These are phyloP conservation scores for Apostichopus parvimensis DNA, from an alignment of 35 echinoderm and acorn worm genomes.

Conservation along the genomic window DNA sequence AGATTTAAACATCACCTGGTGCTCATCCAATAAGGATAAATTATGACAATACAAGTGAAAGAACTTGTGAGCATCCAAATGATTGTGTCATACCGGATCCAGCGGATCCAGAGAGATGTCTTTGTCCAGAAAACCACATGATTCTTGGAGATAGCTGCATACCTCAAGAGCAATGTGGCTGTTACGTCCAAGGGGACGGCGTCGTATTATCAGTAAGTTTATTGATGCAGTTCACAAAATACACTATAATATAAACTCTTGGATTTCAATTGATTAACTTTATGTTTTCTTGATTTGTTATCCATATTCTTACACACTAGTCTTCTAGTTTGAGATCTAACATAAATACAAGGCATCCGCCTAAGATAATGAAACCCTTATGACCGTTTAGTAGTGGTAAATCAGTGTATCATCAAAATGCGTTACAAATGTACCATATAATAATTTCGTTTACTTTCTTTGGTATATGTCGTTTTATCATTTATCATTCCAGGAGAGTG, in stretches of 20 bases:
- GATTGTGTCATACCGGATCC: not conserved
- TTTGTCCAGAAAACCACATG: not conserved
- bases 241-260: no score
- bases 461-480: not conserved
- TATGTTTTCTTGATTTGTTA: no score
- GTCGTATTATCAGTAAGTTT: not conserved
- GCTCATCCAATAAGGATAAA: no score
- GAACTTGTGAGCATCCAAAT: constrained; percentile 11
- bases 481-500: not conserved
- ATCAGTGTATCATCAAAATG: not conserved
- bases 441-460: not conserved
- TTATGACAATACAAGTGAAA: not conserved
- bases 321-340: not conserved
- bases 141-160: not conserved
- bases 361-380: not conserved
- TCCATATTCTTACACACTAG: not conserved
- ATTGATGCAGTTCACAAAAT: no score
- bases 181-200: not conserved
- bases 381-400: not conserved
- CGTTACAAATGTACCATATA: not conserved
- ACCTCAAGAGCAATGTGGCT: constrained; percentile 8
- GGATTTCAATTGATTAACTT: no score
- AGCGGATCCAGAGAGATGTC: not conserved
- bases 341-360: not conserved
- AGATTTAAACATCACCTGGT: no score